These are phyloP conservation scores for Pocota personata DNA, from an alignment of 2,888 invertebrate species.

Conservation along the genomic window DNA sequence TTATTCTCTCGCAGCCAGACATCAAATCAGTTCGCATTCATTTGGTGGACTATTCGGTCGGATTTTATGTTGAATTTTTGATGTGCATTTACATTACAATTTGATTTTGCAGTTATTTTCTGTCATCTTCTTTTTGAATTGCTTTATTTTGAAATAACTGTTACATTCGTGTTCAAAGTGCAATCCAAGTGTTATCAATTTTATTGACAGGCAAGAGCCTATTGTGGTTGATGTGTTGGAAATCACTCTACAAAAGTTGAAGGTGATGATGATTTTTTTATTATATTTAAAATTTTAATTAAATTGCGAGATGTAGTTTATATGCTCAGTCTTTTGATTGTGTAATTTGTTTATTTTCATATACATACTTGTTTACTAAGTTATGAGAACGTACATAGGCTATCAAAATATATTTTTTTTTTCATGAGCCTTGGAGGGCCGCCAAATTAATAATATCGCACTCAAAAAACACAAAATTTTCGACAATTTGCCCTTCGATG, in stretches of 20 bases:
- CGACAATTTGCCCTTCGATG: no score
- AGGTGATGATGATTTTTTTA: background rate
- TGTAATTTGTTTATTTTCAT: no score
- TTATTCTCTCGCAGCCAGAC: slow-evolving; percentile 11
- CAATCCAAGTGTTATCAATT: background rate
- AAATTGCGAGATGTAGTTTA: background rate
- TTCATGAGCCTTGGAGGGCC: no score
- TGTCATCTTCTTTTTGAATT: background rate
- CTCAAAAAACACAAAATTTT: no score
- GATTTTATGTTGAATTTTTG: background rate
- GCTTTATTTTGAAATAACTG: background rate
- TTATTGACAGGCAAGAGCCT: background rate
- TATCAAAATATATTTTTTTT: no score
- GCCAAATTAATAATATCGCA: no score
- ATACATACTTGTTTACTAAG: no score
- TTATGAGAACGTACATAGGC: no score
- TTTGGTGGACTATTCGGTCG: slow-evolving; percentile 38
- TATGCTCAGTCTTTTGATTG: background rate
- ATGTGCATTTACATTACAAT: background rate
- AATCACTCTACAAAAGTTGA: background rate
- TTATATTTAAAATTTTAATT: background rate
- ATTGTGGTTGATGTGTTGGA: background rate
- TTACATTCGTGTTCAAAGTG: slow-evolving; percentile 6
- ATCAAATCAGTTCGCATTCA: slow-evolving; percentile 50
- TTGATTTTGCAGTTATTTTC: background rate